phyloP scores from a whole-genome alignment of 2,888 invertebrate genomes.

The Cordilura impudica region DNA sequence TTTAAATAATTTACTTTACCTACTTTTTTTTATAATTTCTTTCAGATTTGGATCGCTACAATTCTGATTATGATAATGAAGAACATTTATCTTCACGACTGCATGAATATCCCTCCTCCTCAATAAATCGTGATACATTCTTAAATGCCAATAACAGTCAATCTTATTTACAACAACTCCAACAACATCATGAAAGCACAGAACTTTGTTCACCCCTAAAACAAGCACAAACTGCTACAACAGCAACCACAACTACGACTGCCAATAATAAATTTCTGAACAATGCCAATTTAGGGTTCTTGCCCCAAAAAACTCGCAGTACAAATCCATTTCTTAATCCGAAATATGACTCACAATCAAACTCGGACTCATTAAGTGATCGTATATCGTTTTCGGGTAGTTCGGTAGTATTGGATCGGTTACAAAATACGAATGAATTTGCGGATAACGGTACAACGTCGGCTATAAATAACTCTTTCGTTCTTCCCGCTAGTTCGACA shows the following conservation, averaged over 20 bases:
- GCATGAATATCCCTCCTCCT: constrained; percentile 76
- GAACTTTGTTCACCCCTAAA: constrained; percentile 73
- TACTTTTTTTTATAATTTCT: background rate
- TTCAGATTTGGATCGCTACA: constrained; percentile 81
- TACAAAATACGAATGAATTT: constrained; percentile 64
- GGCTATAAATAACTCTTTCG: constrained; percentile 68
- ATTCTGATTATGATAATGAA: constrained; percentile 85
- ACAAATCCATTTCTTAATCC: constrained; percentile 76
- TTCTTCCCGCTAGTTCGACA: constrained; percentile 66
- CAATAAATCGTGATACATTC: constrained; percentile 44
- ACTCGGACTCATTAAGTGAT: constrained; percentile 67
- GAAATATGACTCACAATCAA: constrained; percentile 72
- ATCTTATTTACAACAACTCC: constrained; percentile 69
- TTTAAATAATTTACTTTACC: no score
- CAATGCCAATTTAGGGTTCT: constrained; percentile 60
- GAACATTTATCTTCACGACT: constrained; percentile 78
- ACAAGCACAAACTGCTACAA: constrained; percentile 60
- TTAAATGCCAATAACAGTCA: constrained; percentile 43
- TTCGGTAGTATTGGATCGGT: constrained; percentile 69
- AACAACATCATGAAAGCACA: constrained; percentile 66
- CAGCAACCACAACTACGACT: constrained; percentile 52
- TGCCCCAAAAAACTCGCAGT: constrained; percentile 67
- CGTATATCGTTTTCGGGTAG: constrained; percentile 71
- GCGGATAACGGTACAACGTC: constrained; percentile 58
- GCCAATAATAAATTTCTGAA: constrained; percentile 57